Evolutionary conservation across 2,888 invertebrate species (phyloP).

Genomic region (Dicycla oo): DNA sequence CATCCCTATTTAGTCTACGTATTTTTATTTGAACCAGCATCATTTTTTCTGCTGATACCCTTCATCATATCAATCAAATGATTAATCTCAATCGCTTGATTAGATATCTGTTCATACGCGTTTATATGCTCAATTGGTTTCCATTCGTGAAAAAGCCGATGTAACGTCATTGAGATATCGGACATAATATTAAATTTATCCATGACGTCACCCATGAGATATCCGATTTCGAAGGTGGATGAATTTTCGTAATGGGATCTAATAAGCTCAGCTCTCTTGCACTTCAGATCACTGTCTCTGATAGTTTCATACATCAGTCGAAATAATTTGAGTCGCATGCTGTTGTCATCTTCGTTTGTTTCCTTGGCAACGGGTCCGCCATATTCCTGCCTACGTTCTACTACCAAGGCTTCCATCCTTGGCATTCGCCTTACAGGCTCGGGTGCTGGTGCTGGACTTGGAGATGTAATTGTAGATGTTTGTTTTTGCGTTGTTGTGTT

Average conservation of each 20-base stretch:
- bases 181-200: constrained; percentile 77
- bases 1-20: background rate
- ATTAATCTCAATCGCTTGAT: constrained; percentile 78
- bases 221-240: constrained; percentile 76
- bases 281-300: constrained; percentile 79
- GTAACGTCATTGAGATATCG: constrained; percentile 75
- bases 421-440: background rate
- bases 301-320: constrained; percentile 83
- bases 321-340: constrained; percentile 81
- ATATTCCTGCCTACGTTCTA: constrained; percentile 6
- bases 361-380: too few relatives aligned
- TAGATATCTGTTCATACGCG: constrained; percentile 83
- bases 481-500: accelerated
- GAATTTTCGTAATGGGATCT: constrained; percentile 74
- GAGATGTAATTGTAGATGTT: accelerated
- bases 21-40: too few relatives aligned
- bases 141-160: constrained; percentile 75
- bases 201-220: constrained; percentile 77
- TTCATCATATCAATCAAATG: constrained; percentile 76
- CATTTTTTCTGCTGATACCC: constrained; percentile 56
- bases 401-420: constrained; percentile 7
- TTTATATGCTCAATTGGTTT: constrained; percentile 84
- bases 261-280: constrained; percentile 77
- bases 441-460: accelerated
- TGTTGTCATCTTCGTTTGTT: constrained; percentile 69